Evolutionary conservation across 2,888 invertebrate species (phyloP), one percentile per base, ranked within the genome.

Genomic region (Conistra vaccinii): DNA sequence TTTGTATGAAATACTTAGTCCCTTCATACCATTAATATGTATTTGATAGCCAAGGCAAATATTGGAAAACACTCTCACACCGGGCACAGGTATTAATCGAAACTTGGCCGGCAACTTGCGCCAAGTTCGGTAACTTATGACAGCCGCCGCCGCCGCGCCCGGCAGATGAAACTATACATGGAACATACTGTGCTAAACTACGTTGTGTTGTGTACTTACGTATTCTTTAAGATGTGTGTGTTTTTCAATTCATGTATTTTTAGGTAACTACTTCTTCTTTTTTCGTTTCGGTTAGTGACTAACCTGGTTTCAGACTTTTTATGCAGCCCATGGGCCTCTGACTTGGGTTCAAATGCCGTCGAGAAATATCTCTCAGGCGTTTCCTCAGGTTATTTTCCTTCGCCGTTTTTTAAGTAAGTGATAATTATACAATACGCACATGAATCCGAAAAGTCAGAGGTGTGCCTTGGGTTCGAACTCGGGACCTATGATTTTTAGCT

Each of bases 41-140:
- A 71, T 83, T 78, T 68, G 48, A 70, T 78, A 53, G 29, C 51
- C 29, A 35, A 61, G 42, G 57, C 68, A 68, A 80, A 80, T 80
- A 83, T 84, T 73, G 48, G 17, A 61, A 35, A 71, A 63, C 70
- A 42, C 60, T 35, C 65, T 65, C 61, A 35, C 72, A 57, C 69
- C 61, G 61, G 63, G 55, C 48, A 39, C 84, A 84, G 82, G 84
- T 83, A 84, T 84, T 83, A 84, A 83, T 83, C 70, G 69, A 70
- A 83, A 83, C 73, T 83, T 83, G 60, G 67, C n/a, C 72, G 68
- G 57, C 70, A 58, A 70, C 60, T 76, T 57, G 69, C 32, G 72
- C 76, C 84, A 84, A 77, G 63, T 84, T 80, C 7, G 29, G 63
- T 65, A 84, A 84, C 72, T 83, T 83, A 84, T 80, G 76, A 83